Evolutionary conservation across 2,113 vertebrate species (phyloP).

Genomic region (Hemichromis elongatus): DNA sequence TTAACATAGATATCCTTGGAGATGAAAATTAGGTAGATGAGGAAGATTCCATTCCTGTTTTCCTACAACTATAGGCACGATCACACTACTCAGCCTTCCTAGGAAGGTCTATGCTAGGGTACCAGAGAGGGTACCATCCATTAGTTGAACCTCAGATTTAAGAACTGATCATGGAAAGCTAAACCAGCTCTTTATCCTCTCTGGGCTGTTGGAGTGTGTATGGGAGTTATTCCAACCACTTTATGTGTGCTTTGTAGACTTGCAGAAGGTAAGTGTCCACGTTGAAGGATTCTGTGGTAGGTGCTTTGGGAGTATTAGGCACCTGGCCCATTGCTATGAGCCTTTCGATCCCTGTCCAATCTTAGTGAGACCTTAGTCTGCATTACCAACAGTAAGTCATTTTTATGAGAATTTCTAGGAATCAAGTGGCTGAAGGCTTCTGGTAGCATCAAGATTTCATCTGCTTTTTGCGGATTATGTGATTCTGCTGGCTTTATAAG

Average conservation of each 20-base stretch:
- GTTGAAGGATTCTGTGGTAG: background rate
- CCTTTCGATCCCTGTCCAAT: background rate
- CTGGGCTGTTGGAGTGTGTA: fast-evolving
- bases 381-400: fast-evolving
- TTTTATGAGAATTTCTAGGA: background rate
- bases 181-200: background rate
- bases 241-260: background rate
- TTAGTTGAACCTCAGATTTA: background rate
- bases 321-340: background rate
- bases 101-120: background rate
- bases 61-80: background rate
- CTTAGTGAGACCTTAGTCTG: background rate
- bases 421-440: too few relatives aligned
- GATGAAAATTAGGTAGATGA: background rate
- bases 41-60: background rate
- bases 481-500: too few relatives aligned
- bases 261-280: background rate
- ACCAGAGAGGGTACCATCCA: background rate
- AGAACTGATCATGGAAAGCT: background rate
- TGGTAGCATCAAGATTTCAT: too few relatives aligned
- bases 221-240: background rate
- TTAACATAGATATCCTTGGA: background rate
- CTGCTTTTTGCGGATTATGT: too few relatives aligned
- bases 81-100: fast-evolving
- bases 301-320: background rate